These are phyloP conservation scores for Dendrocincla tyrannina DNA, from an alignment of 2,797 vertebrate genomes.

Conservation along the genomic window DNA sequence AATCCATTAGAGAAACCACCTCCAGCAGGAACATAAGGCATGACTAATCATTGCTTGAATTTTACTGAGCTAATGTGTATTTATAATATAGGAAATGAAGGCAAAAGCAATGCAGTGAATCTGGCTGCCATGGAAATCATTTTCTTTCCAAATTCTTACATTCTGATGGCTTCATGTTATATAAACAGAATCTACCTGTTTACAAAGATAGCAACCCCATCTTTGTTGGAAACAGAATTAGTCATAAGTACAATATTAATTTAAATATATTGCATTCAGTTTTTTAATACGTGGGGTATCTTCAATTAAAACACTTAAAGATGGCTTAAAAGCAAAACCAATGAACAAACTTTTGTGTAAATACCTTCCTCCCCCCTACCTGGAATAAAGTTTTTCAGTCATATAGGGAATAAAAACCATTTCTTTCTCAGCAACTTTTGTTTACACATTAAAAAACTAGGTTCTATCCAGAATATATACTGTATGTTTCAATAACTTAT, in stretches of 20 bases:
- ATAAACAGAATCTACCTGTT: not conserved
- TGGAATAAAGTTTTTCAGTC: not conserved
- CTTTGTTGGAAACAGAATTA: not conserved
- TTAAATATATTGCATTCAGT: not conserved
- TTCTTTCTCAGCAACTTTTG: not conserved
- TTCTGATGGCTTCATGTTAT: not conserved
- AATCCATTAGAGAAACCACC: not conserved
- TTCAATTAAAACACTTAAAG: not conserved
- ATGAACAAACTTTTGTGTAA: not conserved
- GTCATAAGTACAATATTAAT: not conserved
- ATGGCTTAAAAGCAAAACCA: not conserved
- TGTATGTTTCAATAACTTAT: slow-evolving; percentile 4
- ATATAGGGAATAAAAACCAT: not conserved
- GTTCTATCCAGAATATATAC: slow-evolving; percentile 19
- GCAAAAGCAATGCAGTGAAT: not conserved
- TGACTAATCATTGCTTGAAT: not conserved
- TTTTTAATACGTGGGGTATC: not conserved
- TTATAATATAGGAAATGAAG: not conserved
- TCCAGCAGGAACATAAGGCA: slow-evolving; percentile 24
- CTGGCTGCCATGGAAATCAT: not conserved
- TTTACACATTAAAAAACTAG: not conserved
- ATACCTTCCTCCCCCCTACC: not conserved
- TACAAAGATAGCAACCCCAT: not conserved
- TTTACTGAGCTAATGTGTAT: not conserved
- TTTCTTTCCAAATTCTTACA: not conserved